Percentiles rank a stretch among this genome's conserved stretches.
Evolutionary conservation across 2,888 invertebrate species (phyloP).

Genomic region (Suillia variegata): DNA sequence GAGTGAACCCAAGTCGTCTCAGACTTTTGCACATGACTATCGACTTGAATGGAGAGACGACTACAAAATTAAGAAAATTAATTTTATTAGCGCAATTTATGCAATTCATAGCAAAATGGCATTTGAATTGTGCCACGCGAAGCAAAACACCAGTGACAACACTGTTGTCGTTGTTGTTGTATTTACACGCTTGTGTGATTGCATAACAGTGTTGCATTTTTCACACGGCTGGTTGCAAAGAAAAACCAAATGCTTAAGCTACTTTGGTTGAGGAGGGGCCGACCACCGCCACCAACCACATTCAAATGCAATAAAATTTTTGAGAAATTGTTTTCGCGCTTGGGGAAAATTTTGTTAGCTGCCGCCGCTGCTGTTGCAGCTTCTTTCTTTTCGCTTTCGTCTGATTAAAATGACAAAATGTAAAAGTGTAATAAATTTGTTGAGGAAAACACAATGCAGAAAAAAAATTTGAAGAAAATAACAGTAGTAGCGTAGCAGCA

Average conservation of each 20-base stretch:
- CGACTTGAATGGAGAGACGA: too few species aligned
- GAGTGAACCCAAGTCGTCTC: too few species aligned
- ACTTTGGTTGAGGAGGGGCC: background rate
- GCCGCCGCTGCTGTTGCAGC: too few species aligned
- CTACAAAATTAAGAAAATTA: conserved; percentile 17
- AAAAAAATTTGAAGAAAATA: too few species aligned
- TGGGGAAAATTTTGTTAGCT: too few species aligned
- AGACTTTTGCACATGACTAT: too few species aligned
- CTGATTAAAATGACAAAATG: conserved; percentile 20
- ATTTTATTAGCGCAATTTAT: conserved; percentile 20
- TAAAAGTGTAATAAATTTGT: conserved; percentile 1
- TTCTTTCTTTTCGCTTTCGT: conserved; percentile 3
- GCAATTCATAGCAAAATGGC: background rate
- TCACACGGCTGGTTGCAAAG: background rate
- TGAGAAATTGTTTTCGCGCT: background rate
- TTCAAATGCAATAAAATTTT: background rate
- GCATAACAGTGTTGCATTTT: background rate
- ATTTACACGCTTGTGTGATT: background rate
- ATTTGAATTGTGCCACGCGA: background rate
- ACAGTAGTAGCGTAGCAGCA: too few species aligned
- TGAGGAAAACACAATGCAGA: background rate
- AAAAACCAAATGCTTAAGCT: background rate
- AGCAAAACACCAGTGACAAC: background rate
- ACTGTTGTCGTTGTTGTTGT: too few species aligned
- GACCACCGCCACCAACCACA: background rate